Evolutionary conservation across 2,888 invertebrate species (phyloP).

Genomic region (Fragum whitleyi): DNA sequence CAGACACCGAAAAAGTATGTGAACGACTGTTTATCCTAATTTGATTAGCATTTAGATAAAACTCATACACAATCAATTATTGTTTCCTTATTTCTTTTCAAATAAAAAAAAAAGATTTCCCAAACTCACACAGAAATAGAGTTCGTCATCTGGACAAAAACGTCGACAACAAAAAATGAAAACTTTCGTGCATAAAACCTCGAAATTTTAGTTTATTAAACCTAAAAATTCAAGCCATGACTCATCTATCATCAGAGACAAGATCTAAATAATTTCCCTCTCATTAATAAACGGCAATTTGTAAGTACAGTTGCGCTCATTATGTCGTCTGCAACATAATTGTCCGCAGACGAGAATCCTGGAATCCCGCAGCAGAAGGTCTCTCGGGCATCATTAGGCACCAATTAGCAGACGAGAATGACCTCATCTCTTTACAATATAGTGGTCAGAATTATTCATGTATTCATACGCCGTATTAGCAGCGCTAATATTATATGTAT

Average conservation of each 20-base stretch:
- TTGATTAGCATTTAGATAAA: too few species aligned
- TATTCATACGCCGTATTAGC: too few species aligned
- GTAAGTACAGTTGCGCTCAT: slow-evolving; percentile 13
- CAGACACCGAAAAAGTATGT: too few species aligned
- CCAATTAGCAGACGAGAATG: slow-evolving; percentile 39
- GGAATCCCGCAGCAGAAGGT: background rate
- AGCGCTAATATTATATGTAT: too few species aligned
- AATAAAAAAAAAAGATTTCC: too few species aligned
- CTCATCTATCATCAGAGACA: background rate
- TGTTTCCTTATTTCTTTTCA: too few species aligned
- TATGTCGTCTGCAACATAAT: slow-evolving; percentile 17
- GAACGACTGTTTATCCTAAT: too few species aligned
- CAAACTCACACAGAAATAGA: too few species aligned
- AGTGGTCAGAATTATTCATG: background rate
- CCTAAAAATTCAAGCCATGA: background rate
- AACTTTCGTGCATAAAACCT: too few species aligned
- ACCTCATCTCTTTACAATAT: slow-evolving; percentile 36
- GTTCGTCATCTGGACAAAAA: too few species aligned
- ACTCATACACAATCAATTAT: too few species aligned
- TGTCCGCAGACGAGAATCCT: slow-evolving; percentile 16
- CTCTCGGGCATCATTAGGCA: slow-evolving; percentile 29
- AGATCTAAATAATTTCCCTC: background rate
- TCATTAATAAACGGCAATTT: slow-evolving; percentile 1
- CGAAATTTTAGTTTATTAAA: background rate
- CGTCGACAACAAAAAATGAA: too few species aligned